These are phyloP conservation scores for Chymomyza fuscimana DNA, from an alignment of 2,888 invertebrate genomes.

Conservation along the genomic window DNA sequence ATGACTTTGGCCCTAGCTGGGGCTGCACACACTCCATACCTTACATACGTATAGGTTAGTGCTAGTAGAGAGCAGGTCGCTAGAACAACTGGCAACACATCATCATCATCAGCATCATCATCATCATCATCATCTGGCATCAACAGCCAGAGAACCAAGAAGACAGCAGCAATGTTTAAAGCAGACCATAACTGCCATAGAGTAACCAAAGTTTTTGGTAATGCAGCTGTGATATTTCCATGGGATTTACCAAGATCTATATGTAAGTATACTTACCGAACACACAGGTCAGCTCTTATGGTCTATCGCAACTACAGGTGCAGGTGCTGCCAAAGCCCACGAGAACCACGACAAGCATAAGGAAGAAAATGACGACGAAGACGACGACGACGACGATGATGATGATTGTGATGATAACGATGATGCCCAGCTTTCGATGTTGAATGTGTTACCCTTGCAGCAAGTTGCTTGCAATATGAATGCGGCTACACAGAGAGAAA, in stretches of 20 bases:
- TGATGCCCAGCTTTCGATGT: constrained; percentile 3
- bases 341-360: neutral
- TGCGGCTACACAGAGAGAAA: neutral
- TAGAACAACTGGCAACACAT: neutral
- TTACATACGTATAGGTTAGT: neutral
- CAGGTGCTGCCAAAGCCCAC: neutral
- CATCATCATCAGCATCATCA: neutral
- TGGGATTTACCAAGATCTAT: neutral
- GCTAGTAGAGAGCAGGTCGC: constrained; percentile 2
- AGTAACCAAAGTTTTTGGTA: neutral
- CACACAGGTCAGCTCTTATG: neutral
- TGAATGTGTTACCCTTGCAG: constrained; percentile 2
- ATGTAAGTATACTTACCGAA: neutral
- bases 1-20: neutral
- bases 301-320: constrained; percentile 1
- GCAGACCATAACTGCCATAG: neutral
- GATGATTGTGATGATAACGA: constrained; percentile 16
- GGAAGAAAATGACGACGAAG: constrained; percentile 9
- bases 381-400: constrained; percentile 38
- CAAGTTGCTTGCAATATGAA: neutral
- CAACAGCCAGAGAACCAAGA: neutral
- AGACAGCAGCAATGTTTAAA: constrained; percentile 6
- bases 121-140: neutral
- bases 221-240: constrained; percentile 6
- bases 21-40: neutral